Evolutionary conservation across 2,888 invertebrate species (phyloP), one percentile per base, ranked within the genome.

Genomic region (Odontocerum albicorne): DNA sequence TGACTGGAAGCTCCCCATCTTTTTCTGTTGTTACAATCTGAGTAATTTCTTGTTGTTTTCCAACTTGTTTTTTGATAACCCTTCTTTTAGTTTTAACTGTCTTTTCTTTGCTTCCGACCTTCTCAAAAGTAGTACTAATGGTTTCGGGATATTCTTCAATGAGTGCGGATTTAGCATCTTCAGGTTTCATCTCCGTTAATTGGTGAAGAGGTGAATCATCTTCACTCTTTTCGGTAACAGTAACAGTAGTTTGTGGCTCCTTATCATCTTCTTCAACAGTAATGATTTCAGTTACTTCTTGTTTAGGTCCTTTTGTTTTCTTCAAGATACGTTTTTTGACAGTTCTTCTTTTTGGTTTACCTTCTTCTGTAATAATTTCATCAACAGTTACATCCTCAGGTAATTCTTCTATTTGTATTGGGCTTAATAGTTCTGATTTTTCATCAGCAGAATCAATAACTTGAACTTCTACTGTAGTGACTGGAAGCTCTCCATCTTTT

Each of bases 11-110:
- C 53, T 70, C 62, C 32, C 68, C 69, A 67, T 58, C 71, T 68
- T 39, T 67, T 65, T 71, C 67, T 32, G 70, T 67, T 44, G 75
- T 74, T 16, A 70, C 65, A 31, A 69, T 70, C 51, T 73, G 72
- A 0, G 64, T 62, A 2, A 72, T 76, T 49, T 68, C 70, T 51
- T 59, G 61, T 46, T 64, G 65, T 47, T 64, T 65, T 72, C 58
- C 71, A 71, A 55, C 75, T 62, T 33, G 77, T 72, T 65, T 75
- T 58, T 66, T 72, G 31, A 68, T 66, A 1, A 67, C 70, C 54
- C 61, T 67, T 47, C 59, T 63, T 22, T 60, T 61, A 17, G 59
- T n/a, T 19, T 3, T 36, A 10, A 43, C 51, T 16, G 22, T 7
- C 2, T 63, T n/a, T 59, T 47, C 58, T 59, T 60, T 49, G 64